Percentiles rank a stretch among this genome's conserved stretches.
phyloP scores from a whole-genome alignment of 1,140 invertebrate species.

The Danaus melanippus region DNA sequence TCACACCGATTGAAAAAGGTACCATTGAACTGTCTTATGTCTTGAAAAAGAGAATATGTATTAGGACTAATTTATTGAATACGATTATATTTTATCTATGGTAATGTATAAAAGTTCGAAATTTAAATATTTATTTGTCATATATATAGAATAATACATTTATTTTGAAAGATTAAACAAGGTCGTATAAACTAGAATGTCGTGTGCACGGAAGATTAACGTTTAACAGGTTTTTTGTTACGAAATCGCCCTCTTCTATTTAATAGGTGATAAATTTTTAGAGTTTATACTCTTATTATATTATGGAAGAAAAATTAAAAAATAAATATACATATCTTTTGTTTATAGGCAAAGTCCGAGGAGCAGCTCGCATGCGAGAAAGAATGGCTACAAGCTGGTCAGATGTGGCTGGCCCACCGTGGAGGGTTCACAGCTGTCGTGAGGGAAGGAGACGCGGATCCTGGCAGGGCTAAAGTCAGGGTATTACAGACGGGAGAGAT shows the following conservation, averaged over 20 bases:
- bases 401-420: conserved; percentile 91
- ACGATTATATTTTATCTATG: conserved; percentile 2
- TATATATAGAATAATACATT: conserved; percentile 22
- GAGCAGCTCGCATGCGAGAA: conserved; percentile 86
- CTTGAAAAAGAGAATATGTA: too few species aligned
- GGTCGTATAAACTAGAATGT: conserved; percentile 16
- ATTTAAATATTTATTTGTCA: conserved; percentile 13
- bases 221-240: background rate
- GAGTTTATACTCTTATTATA: conserved; percentile 1
- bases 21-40: too few species aligned
- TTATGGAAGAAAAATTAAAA: too few species aligned
- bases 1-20: too few species aligned
- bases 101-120: conserved; percentile 4
- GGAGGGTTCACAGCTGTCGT: conserved; percentile 89
- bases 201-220: background rate
- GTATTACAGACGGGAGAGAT: conserved; percentile 84
- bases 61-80: background rate
- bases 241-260: background rate
- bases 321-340: background rate
- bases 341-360: conserved; percentile 82
- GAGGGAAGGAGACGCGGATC: conserved; percentile 68
- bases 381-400: conserved; percentile 84
- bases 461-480: conserved; percentile 81
- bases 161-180: conserved; percentile 20
- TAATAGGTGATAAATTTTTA: conserved; percentile 1